Conservation (phyloP, 2,113 vertebrate species). For the Verasper variegatus region DNA sequence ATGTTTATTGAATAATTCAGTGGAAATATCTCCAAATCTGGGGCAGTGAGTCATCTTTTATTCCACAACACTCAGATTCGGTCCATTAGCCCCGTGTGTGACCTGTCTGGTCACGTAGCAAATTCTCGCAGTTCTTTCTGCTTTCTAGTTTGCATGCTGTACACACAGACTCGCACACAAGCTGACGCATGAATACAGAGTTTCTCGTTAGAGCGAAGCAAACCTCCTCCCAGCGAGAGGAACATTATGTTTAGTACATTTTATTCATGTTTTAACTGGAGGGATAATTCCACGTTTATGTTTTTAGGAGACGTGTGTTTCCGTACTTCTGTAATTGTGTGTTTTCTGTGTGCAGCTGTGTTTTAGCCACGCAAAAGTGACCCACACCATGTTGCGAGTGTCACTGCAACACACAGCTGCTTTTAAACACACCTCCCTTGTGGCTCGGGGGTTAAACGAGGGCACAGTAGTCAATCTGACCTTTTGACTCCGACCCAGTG, state of each 20-base stretch:
- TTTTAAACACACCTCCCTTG: slow-evolving; percentile 2
- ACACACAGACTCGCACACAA: not conserved
- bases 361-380: not conserved
- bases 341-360: not conserved
- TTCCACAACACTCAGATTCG: slow-evolving; percentile 26
- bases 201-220: slow-evolving; percentile 25
- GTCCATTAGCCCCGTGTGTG: slow-evolving; percentile 18
- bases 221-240: not conserved
- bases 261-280: slow-evolving; percentile 4
- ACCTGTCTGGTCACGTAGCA: slow-evolving; percentile 13
- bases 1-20: slow-evolving; percentile 54
- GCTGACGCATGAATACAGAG: slow-evolving; percentile 17
- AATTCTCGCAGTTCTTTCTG: not conserved
- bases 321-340: not conserved
- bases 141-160: slow-evolving; percentile 22
- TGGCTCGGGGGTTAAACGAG: slow-evolving; percentile 17
- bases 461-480: slow-evolving; percentile 15
- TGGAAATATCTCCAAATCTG: slow-evolving; percentile 27
- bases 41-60: slow-evolving; percentile 43
- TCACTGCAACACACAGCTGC: not conserved
- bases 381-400: not conserved
- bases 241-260: slow-evolving; percentile 14
- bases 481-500: slow-evolving; percentile 8
- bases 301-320: not conserved
- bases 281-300: slow-evolving; percentile 7